Evolutionary conservation across 2,797 vertebrate species (phyloP), one percentile per base, ranked within the genome.

Genomic region (Danio aesculapii): DNA sequence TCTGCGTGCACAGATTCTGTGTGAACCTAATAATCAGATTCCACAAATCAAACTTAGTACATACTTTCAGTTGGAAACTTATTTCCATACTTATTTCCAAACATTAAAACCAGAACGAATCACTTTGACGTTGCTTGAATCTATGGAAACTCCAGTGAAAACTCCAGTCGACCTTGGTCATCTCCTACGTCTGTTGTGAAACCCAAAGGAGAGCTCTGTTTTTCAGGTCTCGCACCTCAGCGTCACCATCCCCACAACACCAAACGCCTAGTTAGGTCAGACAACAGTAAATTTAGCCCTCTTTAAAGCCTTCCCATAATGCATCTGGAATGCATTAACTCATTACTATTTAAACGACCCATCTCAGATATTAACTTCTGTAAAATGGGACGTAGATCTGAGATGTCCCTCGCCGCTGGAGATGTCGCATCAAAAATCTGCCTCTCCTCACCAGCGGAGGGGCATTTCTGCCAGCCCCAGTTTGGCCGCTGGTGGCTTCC

Each of bases 351-450:
- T 91, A 91, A 89, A 91, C 84, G 81, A 86, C 90, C 90, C 87
- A 89, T 91, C 90, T 89, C 86, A 93, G 90, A 94, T 91, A 91
- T 90, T 89, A 91, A 93, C 93, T 94, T 95, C 92, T 92, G 93
- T 92, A 94, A 95, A 30, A 94, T 95, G 93, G 95, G 95, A 91
- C 94, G 92, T 86, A 93, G 93, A 95, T 95, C 94, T 95, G 92
- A 95, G 94, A 86, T 16, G 50, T 78, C 88, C 90, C 78, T 90
- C 84, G 91, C 90, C 93, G 88, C 94, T 87, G 87, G 94, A 95
- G 94, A 95, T 81, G 91, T 92, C 88, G 77, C 92, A 94, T 94
- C 91, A 94, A 93, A 87, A 92, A 30, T 92, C 88, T 91, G 90
- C 89, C 91, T 85, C 89, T 92, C 90, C 91, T 94, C 93, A 93